A percentile compares a stretch with the other conserved stretches of the same genome.
Conservation (phyloP, 2,797 vertebrate species). For the Molossus molossus region DNA sequence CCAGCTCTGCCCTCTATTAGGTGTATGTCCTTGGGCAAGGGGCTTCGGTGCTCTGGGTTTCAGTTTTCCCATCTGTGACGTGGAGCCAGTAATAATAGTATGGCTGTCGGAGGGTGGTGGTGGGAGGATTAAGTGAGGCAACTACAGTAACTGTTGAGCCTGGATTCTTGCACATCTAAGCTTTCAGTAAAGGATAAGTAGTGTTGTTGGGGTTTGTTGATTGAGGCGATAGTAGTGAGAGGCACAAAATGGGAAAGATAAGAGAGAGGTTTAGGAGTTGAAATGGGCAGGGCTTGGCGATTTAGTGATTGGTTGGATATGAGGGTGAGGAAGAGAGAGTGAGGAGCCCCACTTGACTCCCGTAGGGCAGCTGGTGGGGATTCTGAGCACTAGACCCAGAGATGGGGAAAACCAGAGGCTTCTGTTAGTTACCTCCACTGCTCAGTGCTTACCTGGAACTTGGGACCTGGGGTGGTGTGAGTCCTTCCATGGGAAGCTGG, state of each 20-base stretch:
- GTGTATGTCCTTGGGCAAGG: background rate
- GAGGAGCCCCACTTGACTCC: background rate
- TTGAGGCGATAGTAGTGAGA: background rate
- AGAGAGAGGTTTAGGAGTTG: background rate
- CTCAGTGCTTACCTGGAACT: constrained; percentile 20
- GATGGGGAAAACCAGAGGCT: background rate
- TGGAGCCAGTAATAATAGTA: background rate
- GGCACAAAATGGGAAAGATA: background rate
- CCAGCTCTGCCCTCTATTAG: background rate
- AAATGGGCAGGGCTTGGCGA: background rate
- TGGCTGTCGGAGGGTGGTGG: background rate
- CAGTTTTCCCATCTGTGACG: constrained; percentile 21
- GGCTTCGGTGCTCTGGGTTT: background rate
- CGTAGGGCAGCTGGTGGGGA: background rate
- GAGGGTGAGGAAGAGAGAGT: background rate
- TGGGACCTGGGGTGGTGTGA: background rate
- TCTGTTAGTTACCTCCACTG: background rate
- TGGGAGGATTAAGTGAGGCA: background rate
- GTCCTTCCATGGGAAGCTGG: background rate
- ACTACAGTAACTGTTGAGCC: background rate
- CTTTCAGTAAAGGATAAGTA: background rate
- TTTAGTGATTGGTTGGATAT: background rate
- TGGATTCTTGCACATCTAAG: background rate
- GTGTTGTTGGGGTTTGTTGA: background rate
- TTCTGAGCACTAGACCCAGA: background rate